phyloP scores from a whole-genome alignment of 2,113 vertebrate genomes.

The Acrocephalus kingi region DNA sequence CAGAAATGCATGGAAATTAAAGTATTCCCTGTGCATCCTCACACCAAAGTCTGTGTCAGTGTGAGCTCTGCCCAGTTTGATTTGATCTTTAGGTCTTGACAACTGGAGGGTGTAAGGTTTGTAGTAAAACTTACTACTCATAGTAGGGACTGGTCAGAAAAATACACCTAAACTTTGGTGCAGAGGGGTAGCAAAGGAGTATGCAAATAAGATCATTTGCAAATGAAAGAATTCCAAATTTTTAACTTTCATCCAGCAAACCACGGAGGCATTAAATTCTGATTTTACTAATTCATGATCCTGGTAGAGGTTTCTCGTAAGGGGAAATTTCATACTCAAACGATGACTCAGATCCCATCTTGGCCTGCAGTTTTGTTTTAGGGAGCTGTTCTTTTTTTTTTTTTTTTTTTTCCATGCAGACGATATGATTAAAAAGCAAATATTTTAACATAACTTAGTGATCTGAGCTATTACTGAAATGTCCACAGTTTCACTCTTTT shows the following conservation, averaged over 20 bases:
- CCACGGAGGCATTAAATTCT: not conserved
- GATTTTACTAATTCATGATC: slow-evolving; percentile 57
- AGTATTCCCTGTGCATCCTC: not conserved
- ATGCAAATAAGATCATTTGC: not conserved
- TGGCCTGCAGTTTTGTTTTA: slow-evolving; percentile 73
- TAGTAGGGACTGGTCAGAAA: not conserved
- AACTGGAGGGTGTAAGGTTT: not conserved
- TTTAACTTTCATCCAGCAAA: slow-evolving; percentile 6
- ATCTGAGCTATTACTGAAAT: slow-evolving; percentile 74
- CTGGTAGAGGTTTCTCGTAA: slow-evolving; percentile 19
- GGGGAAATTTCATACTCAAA: slow-evolving; percentile 26
- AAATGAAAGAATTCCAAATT: slow-evolving; percentile 41
- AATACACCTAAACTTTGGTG: not conserved
- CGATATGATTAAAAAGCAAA: slow-evolving; percentile 73
- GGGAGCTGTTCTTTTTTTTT: slow-evolving; percentile 53
- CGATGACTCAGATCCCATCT: slow-evolving; percentile 63
- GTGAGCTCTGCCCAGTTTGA: not conserved
- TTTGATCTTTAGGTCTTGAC: not conserved
- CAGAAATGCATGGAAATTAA: not conserved
- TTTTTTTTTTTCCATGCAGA: not conserved
- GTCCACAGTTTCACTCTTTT: slow-evolving; percentile 72
- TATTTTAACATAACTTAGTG: slow-evolving; percentile 69
- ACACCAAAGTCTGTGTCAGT: not conserved
- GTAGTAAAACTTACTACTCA: not conserved
- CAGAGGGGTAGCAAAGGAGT: not conserved